These are phyloP conservation scores for Rotaria sp. DNA, from an alignment of 2,888 invertebrate genomes.

Conservation along the genomic window DNA sequence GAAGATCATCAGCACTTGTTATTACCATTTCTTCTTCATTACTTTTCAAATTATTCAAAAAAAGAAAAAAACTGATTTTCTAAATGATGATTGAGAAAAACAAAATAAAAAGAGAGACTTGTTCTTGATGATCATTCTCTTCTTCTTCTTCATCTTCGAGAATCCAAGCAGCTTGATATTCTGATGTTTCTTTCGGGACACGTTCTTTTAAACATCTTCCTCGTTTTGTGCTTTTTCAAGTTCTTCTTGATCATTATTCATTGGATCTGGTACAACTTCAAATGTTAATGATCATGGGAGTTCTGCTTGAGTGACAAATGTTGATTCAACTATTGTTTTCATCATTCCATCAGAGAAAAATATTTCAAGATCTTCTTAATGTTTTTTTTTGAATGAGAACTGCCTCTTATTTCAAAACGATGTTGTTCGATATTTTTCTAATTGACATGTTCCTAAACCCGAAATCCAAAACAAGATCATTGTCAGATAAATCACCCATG, in stretches of 20 bases:
- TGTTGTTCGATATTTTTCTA: slow-evolving; percentile 55
- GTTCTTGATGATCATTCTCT: slow-evolving; percentile 30
- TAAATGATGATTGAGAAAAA: not conserved
- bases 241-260: slow-evolving; percentile 77
- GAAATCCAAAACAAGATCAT: slow-evolving; percentile 78
- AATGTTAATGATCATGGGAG: slow-evolving; percentile 65
- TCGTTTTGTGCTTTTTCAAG: slow-evolving; percentile 65
- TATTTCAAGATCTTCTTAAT: too few species aligned
- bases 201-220: slow-evolving; percentile 60
- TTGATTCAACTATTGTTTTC: slow-evolving; percentile 44
- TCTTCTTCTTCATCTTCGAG: slow-evolving; percentile 58
- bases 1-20: not conserved
- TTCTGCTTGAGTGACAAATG: slow-evolving; percentile 46
- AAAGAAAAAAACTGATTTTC: not conserved
- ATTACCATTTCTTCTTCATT: slow-evolving; percentile 41
- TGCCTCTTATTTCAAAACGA: not conserved
- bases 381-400: too few species aligned
- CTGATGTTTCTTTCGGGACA: slow-evolving; percentile 88
- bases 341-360: slow-evolving; percentile 41
- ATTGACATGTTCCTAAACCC: slow-evolving; percentile 85
- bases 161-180: slow-evolving; percentile 81
- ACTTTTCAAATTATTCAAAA: slow-evolving; percentile 61
- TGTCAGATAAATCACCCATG: slow-evolving; percentile 74
- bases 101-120: not conserved
- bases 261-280: slow-evolving; percentile 76